phyloP scores from a whole-genome alignment of 2,888 invertebrate genomes.

The Myopa testacea region DNA sequence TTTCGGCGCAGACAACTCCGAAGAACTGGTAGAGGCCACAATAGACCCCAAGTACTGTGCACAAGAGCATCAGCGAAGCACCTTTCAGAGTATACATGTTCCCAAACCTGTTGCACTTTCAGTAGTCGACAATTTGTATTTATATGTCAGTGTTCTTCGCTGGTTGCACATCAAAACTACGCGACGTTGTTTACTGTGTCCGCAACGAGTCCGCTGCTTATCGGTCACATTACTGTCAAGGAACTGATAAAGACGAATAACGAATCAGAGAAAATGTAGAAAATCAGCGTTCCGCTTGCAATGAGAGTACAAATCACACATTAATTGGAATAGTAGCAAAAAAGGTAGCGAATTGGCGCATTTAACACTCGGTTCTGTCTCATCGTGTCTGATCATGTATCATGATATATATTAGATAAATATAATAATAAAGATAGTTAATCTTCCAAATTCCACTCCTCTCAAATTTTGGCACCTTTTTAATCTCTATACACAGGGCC shows the following conservation, averaged over 20 bases:
- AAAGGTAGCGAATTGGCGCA: neutral
- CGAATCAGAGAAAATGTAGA: neutral
- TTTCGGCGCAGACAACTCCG: neutral
- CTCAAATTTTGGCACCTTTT: too few relatives aligned
- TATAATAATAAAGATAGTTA: too few relatives aligned
- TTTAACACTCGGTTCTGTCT: too few relatives aligned
- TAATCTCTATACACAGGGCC: too few relatives aligned
- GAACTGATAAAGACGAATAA: neutral
- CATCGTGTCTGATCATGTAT: too few relatives aligned
- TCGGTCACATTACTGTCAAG: neutral
- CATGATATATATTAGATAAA: too few relatives aligned
- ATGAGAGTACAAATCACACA: neutral
- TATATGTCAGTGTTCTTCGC: neutral
- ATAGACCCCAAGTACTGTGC: constrained; percentile 1
- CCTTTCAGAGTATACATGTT: constrained; percentile 3
- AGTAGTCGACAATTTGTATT: too few relatives aligned
- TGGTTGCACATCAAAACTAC: neutral
- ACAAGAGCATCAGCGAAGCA: constrained; percentile 4
- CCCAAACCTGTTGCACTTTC: neutral
- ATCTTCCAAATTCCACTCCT: too few relatives aligned
- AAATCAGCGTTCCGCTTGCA: neutral
- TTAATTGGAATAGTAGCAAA: neutral
- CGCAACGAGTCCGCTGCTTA: neutral
- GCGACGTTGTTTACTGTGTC: neutral
- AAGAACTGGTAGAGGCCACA: neutral